These are phyloP conservation scores for Gnathonemus longibarbis DNA, from an alignment of 2,113 vertebrate genomes.

Conservation along the genomic window DNA sequence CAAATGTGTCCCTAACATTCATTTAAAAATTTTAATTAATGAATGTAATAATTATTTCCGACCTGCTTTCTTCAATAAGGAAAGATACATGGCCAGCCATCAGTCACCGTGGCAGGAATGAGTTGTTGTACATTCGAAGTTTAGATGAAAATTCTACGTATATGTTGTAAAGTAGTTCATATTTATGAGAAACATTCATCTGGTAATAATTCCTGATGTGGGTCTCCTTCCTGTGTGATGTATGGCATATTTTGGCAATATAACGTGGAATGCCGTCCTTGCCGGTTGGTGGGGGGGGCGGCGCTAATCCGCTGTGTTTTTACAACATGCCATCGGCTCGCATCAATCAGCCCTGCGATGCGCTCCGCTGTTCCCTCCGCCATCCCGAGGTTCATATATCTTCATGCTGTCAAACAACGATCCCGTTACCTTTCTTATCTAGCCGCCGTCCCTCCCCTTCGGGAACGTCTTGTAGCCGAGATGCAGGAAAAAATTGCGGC, in stretches of 20 bases:
- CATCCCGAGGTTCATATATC: background rate
- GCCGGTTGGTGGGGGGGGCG: background rate
- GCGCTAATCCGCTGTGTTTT: background rate
- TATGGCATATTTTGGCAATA: background rate
- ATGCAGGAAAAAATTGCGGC: background rate
- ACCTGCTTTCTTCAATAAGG: slow-evolving; percentile 32
- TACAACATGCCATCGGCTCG: background rate
- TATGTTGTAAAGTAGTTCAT: background rate
- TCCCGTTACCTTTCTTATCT: background rate
- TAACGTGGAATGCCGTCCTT: background rate
- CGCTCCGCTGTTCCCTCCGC: background rate
- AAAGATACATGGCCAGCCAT: background rate
- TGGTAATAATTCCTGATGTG: slow-evolving; percentile 32
- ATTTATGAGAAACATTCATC: slow-evolving; percentile 9
- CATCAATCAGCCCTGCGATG: background rate
- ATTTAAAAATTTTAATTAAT: background rate
- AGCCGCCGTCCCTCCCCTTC: background rate
- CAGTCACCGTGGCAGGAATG: background rate
- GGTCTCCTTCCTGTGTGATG: background rate
- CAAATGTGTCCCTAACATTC: background rate
- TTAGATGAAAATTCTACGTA: background rate
- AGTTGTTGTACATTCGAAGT: background rate
- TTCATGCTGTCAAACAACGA: background rate
- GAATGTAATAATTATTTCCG: background rate
- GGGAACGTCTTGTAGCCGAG: background rate